Conservation (phyloP, 2,888 invertebrate genomes). For the Pristionchus japonicus region DNA sequence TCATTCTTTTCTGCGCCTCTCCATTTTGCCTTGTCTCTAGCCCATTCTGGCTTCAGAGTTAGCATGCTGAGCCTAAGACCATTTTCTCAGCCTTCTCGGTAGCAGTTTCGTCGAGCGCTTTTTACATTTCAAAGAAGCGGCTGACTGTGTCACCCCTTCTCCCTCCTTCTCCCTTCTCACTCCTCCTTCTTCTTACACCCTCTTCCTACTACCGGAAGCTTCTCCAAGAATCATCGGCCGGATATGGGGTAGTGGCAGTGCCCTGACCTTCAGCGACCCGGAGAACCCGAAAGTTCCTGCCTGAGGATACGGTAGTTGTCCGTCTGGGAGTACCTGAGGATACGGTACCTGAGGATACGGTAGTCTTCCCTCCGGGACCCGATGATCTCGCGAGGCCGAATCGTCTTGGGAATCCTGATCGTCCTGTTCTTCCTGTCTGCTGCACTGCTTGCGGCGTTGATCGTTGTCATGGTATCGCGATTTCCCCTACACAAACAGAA, state of each 20-base stretch:
- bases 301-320: background rate
- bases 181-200: background rate
- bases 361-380: background rate
- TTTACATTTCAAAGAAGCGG: slow-evolving; percentile 13
- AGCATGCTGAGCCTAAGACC: background rate
- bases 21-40: background rate
- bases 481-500: too few species aligned
- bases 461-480: background rate
- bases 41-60: background rate
- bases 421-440: background rate
- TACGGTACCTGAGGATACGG: background rate
- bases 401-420: background rate
- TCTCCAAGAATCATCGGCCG: background rate
- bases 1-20: background rate
- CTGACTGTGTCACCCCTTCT: background rate
- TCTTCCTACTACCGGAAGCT: background rate
- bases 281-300: background rate
- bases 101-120: background rate
- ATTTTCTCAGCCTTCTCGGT: too few species aligned
- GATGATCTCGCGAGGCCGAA: background rate
- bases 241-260: slow-evolving; percentile 12
- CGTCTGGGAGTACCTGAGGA: background rate
- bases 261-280: background rate
- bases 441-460: background rate
- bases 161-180: background rate